Conservation (phyloP, 1,140 invertebrate species). For the Cydia fagiglandana region DNA sequence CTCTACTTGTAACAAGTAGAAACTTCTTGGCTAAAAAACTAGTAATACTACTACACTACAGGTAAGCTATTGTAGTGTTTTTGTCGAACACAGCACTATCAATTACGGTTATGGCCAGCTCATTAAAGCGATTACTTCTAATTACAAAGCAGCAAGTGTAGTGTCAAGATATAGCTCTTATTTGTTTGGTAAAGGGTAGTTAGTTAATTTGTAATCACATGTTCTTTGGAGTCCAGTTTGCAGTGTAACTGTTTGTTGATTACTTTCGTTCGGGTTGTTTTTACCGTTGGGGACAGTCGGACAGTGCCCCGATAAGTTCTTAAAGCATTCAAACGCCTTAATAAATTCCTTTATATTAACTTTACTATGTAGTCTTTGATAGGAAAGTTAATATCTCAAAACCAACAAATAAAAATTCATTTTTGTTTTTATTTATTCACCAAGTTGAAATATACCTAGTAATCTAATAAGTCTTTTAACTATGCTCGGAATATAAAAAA, state of each 20-base stretch:
- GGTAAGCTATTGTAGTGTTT: not conserved
- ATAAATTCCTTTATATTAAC: no score
- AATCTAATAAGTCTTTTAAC: no score
- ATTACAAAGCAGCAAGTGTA: not conserved
- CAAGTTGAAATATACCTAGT: no score
- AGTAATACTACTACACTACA: not conserved
- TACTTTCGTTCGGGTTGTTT: not conserved
- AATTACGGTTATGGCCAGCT: constrained; percentile 23
- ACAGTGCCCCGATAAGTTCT: not conserved
- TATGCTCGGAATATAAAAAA: no score
- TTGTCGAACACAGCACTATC: constrained; percentile 7
- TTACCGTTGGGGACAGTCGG: constrained; percentile 1
- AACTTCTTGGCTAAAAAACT: not conserved
- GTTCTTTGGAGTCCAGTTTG: constrained; percentile 6
- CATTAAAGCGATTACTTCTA: constrained; percentile 25
- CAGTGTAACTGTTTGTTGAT: constrained; percentile 8
- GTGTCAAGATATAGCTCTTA: constrained; percentile 20
- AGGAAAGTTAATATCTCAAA: not conserved
- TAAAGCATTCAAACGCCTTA: not conserved
- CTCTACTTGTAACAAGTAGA: not conserved
- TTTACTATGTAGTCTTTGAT: no score
- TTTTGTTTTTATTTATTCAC: no score
- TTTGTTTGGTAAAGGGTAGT: constrained; percentile 17
- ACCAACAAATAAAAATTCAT: not conserved
- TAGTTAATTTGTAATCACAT: constrained; percentile 19